Evolutionary conservation across 2,113 vertebrate species (phyloP).

Genomic region (Mastomys natalensis): DNA sequence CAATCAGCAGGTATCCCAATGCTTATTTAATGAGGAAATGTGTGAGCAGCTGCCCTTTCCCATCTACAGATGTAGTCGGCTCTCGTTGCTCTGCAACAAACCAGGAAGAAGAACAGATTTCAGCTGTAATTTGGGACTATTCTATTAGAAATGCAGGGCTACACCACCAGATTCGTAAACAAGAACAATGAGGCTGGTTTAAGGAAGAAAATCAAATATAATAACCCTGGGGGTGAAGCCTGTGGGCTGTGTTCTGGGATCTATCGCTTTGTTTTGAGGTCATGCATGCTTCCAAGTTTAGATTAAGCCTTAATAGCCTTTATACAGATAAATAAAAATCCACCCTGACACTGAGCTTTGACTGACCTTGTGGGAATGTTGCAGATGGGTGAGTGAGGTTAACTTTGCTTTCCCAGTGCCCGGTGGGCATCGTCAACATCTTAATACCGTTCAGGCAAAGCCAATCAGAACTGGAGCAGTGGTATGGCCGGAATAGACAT

Average conservation of each 20-base stretch:
- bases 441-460: background rate
- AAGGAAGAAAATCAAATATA: conserved; percentile 57
- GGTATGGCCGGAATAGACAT: background rate
- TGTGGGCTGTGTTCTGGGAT: conserved; percentile 41
- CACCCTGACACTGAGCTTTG: background rate
- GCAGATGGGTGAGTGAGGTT: background rate
- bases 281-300: conserved; percentile 14
- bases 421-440: background rate
- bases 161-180: conserved; percentile 35
- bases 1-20: conserved; percentile 76
- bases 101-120: conserved; percentile 70
- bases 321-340: conserved; percentile 58
- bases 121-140: conserved; percentile 67
- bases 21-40: conserved; percentile 83
- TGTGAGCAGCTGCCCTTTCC: conserved; percentile 78
- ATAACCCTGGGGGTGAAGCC: conserved; percentile 24
- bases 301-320: conserved; percentile 34
- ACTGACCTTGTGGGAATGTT: background rate
- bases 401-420: conserved; percentile 31
- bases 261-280: conserved; percentile 51
- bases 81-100: conserved; percentile 63
- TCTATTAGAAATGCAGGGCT: conserved; percentile 47
- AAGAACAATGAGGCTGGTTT: conserved; percentile 43
- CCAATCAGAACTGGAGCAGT: background rate
- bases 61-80: no score